Conservation (phyloP, 1,140 invertebrate species). For the Galleria mellonella region DNA sequence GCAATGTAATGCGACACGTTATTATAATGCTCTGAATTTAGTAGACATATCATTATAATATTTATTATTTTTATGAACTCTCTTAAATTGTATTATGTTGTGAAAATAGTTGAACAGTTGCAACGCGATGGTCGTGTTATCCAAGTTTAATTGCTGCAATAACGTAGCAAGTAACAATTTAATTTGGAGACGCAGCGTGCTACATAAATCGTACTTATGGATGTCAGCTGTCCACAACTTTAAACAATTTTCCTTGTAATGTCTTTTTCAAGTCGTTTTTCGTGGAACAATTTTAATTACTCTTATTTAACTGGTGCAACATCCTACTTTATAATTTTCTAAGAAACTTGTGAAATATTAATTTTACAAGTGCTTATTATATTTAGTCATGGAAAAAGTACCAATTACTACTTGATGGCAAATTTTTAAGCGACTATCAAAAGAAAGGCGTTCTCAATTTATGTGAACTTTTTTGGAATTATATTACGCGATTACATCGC, state of each 20-base stretch:
- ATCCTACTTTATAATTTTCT: too few relatives aligned
- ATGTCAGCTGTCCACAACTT: slow-evolving; percentile 69
- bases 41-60: slow-evolving; percentile 4
- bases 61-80: too few relatives aligned
- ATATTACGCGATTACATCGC: too few relatives aligned
- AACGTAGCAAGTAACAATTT: slow-evolving; percentile 60
- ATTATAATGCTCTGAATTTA: slow-evolving; percentile 8
- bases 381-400: too few relatives aligned
- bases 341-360: too few relatives aligned
- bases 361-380: too few relatives aligned
- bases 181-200: slow-evolving; percentile 43
- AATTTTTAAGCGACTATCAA: too few relatives aligned
- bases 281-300: slow-evolving; percentile 65
- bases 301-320: slow-evolving; percentile 43
- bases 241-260: slow-evolving; percentile 63
- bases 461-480: too few relatives aligned
- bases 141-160: slow-evolving; percentile 64
- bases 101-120: neutral
- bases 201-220: slow-evolving; percentile 66
- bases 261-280: slow-evolving; percentile 60
- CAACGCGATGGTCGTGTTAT: slow-evolving; percentile 38
- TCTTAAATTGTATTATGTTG: too few relatives aligned
- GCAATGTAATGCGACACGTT: slow-evolving; percentile 30
- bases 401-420: too few relatives aligned
- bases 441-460: too few relatives aligned